Evolutionary conservation across 2,888 invertebrate species (phyloP), one percentile per base, ranked within the genome.

Genomic region (Adelognathus sp.): DNA sequence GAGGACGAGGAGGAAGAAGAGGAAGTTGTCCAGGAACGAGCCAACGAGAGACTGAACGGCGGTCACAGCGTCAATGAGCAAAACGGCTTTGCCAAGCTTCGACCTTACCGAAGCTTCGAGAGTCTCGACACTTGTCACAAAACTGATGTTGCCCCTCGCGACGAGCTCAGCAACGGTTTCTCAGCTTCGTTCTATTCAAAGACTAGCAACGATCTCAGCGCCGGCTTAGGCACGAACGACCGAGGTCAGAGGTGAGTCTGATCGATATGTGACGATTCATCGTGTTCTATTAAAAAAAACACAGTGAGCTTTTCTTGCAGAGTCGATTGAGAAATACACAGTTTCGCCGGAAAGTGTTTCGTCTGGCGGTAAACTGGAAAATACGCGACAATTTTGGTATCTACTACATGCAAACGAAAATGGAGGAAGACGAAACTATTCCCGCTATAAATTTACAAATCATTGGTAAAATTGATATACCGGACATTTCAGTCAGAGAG

Each of bases 101-200:
- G 92, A 64, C 92, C 92, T 1, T 92, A 92, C 76, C 89, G 93
- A 16, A 93, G 93, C 82, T 92, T 92, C 86, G 93, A 93, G 88
- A 93, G 93, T 64, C 87, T 93, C 46, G 91, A 92, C 72, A 84
- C 88, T 9, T 87, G 88, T 71, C 89, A 88, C 77, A 89, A 87
- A 79, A 85, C 81, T 2, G 85, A 86, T 2, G 79, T 80, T 2
- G 21, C 72, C 16, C 46, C 67, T 9, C n/a, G 44, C 6, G 50
- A 60, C 6, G 75, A 81, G 46, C 82, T 81, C 18, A 83, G 76
- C 67, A 89, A 90, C 63, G 90, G 90, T 56, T 89, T 88, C 71
- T 75, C 86, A 14, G 82, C 87, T 29, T 85, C 84, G 69, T 79
- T 88, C 74, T 89, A 88, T 69, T 86, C 86, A 27, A 89, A 90